Conservation (phyloP, 2,113 vertebrate species). For the Chaenogobius annularis region DNA sequence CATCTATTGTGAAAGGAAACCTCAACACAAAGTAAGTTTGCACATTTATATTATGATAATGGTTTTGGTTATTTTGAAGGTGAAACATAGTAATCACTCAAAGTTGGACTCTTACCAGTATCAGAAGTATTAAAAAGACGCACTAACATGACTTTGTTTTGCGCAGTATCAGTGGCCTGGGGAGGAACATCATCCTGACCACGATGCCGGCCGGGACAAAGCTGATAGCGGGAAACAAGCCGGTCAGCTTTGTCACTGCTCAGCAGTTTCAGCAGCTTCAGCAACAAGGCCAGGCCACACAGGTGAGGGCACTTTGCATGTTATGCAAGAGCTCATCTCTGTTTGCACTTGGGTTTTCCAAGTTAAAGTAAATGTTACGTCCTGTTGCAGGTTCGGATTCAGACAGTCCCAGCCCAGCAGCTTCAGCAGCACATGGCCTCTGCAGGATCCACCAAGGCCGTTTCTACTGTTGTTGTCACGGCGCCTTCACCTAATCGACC, state of each 20-base stretch:
- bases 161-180: slow-evolving; percentile 87
- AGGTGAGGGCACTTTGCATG: slow-evolving; percentile 74
- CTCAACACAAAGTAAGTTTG: slow-evolving; percentile 88
- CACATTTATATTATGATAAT: background rate
- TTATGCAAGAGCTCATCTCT: background rate
- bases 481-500: slow-evolving; percentile 86
- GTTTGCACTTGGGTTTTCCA: background rate
- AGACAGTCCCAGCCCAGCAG: slow-evolving; percentile 90
- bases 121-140: background rate
- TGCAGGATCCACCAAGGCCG: slow-evolving; percentile 84
- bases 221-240: slow-evolving; percentile 95
- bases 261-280: slow-evolving; percentile 98
- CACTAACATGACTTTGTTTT: slow-evolving; percentile 6
- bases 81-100: background rate
- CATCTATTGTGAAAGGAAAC: slow-evolving; percentile 93
- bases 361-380: background rate
- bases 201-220: slow-evolving; percentile 97
- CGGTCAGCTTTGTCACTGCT: slow-evolving; percentile 94
- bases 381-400: slow-evolving; percentile 87
- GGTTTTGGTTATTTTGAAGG: background rate
- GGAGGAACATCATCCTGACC: slow-evolving; percentile 96
- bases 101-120: background rate
- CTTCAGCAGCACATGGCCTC: slow-evolving; percentile 87
- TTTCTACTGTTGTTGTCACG: slow-evolving; percentile 94
- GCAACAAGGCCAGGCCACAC: slow-evolving; percentile 96